Percentiles rank a stretch among this genome's conserved stretches.
phyloP scores from a whole-genome alignment of 2,888 invertebrate species.

The Drosophila tripunctata region DNA sequence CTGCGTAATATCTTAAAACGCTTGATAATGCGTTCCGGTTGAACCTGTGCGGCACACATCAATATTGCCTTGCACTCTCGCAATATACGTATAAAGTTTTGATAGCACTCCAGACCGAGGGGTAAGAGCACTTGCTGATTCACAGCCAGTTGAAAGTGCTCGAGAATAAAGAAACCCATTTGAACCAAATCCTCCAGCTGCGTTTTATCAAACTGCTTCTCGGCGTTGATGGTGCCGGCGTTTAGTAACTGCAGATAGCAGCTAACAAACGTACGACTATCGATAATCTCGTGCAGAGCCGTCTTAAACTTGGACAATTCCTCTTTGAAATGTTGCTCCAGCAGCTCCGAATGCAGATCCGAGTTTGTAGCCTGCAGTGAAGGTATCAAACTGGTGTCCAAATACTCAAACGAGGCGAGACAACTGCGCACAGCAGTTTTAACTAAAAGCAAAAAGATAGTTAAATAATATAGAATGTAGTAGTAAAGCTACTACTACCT shows the following conservation, averaged over 20 bases:
- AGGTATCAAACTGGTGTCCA: slow-evolving; percentile 82
- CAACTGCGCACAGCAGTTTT: slow-evolving; percentile 81
- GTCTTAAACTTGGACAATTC: slow-evolving; percentile 79
- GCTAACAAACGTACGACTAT: slow-evolving; percentile 78
- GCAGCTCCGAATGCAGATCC: slow-evolving; percentile 72
- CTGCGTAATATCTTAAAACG: slow-evolving; percentile 82
- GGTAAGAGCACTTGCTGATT: slow-evolving; percentile 64
- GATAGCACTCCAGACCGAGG: slow-evolving; percentile 55
- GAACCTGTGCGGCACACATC: slow-evolving; percentile 79
- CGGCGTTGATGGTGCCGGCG: slow-evolving; percentile 49
- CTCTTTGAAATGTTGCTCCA: slow-evolving; percentile 83
- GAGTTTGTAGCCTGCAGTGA: slow-evolving; percentile 75
- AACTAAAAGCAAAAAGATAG: slow-evolving; percentile 42
- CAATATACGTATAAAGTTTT: slow-evolving; percentile 76
- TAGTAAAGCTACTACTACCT: slow-evolving; percentile 47
- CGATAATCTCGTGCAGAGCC: slow-evolving; percentile 81
- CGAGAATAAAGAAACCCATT: slow-evolving; percentile 76
- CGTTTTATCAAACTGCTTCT: slow-evolving; percentile 66
- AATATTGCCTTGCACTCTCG: slow-evolving; percentile 82
- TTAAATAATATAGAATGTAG: background rate
- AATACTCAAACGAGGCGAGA: slow-evolving; percentile 82
- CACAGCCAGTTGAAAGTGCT: slow-evolving; percentile 77
- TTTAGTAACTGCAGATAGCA: slow-evolving; percentile 78
- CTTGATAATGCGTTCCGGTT: slow-evolving; percentile 77
- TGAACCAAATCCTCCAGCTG: slow-evolving; percentile 66